Percentiles rank a stretch among this genome's conserved stretches.
phyloP scores from a whole-genome alignment of 2,888 invertebrate species.

The Meteorus colon region DNA sequence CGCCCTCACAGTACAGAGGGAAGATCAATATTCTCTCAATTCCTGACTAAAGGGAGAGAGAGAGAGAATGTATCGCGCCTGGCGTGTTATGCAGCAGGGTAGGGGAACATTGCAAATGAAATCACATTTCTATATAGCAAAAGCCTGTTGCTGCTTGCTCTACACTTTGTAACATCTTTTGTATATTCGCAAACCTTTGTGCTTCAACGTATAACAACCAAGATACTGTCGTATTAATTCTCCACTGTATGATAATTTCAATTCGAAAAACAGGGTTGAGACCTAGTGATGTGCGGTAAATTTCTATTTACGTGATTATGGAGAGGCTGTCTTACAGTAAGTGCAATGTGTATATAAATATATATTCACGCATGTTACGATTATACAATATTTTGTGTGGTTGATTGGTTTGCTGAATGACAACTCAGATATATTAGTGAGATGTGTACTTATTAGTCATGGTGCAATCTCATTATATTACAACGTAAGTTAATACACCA shows the following conservation, averaged over 20 bases:
- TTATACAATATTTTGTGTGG: too few species aligned
- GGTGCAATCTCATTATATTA: neutral
- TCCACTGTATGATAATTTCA: constrained; percentile 28
- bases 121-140: constrained; percentile 62
- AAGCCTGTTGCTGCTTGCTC: constrained; percentile 69
- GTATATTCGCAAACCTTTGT: constrained; percentile 43
- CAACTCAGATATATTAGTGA: too few species aligned
- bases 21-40: constrained; percentile 68
- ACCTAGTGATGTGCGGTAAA: constrained; percentile 67
- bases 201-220: neutral
- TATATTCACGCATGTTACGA: too few species aligned
- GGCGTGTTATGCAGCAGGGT: constrained; percentile 50
- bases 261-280: constrained; percentile 45
- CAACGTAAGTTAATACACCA: neutral
- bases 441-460: too few species aligned
- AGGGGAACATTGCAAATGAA: constrained; percentile 62
- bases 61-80: constrained; percentile 54
- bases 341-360: constrained; percentile 46
- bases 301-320: constrained; percentile 65
- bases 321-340: constrained; percentile 68
- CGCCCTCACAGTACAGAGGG: constrained; percentile 52
- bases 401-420: too few species aligned
- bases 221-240: neutral
- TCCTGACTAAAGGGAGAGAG: constrained; percentile 60
- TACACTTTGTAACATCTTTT: constrained; percentile 58